phyloP scores from a whole-genome alignment of 1,140 invertebrate genomes.

The Geopemphigus sp. region DNA sequence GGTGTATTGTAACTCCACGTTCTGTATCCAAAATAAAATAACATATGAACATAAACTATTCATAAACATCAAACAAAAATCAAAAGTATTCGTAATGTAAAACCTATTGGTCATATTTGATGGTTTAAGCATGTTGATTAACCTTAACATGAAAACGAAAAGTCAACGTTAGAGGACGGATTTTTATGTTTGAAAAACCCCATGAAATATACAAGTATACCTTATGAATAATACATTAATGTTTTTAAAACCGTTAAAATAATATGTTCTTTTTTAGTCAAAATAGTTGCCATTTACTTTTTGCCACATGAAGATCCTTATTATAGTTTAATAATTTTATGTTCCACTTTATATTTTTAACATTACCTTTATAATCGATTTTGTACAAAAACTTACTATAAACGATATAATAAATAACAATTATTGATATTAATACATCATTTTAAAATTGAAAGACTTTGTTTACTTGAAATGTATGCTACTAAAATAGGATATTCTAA shows the following conservation, averaged over 20 bases:
- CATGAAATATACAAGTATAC: not conserved
- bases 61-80: not conserved
- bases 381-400: too few relatives aligned
- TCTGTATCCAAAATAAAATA: not conserved
- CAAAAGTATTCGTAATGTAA: not conserved
- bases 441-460: too few relatives aligned
- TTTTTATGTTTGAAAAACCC: not conserved
- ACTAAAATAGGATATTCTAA: too few relatives aligned
- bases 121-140: not conserved
- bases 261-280: not conserved
- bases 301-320: not conserved
- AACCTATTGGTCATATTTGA: not conserved
- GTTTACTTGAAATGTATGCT: too few relatives aligned
- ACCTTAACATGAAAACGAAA: not conserved
- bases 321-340: not conserved
- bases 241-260: conserved; percentile 23
- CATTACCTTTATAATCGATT: too few relatives aligned
- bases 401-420: too few relatives aligned
- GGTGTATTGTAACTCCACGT: conserved; percentile 3
- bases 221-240: conserved; percentile 11
- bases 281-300: conserved; percentile 6
- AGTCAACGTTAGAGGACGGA: not conserved
- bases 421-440: too few relatives aligned
- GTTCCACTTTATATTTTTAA: too few relatives aligned
- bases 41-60: not conserved